Evolutionary conservation across 2,888 invertebrate genomes (phyloP).

Genomic region (Blastobasis lacticolella): DNA sequence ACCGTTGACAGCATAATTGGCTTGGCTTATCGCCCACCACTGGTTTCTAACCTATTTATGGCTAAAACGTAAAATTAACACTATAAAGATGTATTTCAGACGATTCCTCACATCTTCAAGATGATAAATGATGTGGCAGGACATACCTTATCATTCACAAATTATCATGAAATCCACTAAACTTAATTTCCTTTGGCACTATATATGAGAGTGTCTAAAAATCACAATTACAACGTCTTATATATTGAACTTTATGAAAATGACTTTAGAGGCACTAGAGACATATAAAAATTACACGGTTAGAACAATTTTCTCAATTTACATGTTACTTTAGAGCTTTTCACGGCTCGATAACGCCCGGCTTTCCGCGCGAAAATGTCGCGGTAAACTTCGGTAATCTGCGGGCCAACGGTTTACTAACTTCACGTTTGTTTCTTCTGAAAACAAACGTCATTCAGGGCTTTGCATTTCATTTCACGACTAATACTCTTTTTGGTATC

Average conservation of each 20-base stretch:
- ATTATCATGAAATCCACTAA: conserved; percentile 47
- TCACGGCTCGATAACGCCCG: conserved; percentile 73
- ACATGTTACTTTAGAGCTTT: conserved; percentile 58
- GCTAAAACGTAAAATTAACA: conserved; percentile 27
- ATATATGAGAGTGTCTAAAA: conserved; percentile 33
- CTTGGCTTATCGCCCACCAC: conserved; percentile 65
- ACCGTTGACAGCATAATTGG: conserved; percentile 52
- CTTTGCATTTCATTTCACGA: conserved; percentile 28
- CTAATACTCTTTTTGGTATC: not conserved
- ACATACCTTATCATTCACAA: conserved; percentile 71
- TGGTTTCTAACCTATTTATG: conserved; percentile 67
- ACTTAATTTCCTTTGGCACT: conserved; percentile 45
- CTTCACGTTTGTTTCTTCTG: conserved; percentile 72
- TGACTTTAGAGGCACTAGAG: conserved; percentile 30
- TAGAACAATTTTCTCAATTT: conserved; percentile 31
- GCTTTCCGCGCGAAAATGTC: conserved; percentile 76
- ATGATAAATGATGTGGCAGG: conserved; percentile 24
- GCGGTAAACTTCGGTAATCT: conserved; percentile 63
- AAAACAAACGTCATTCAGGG: conserved; percentile 48
- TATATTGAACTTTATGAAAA: conserved; percentile 30
- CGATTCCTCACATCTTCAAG: conserved; percentile 25
- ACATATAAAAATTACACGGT: conserved; percentile 31
- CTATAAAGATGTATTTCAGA: conserved; percentile 13
- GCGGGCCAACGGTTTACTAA: conserved; percentile 43
- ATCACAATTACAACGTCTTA: conserved; percentile 33